These are phyloP conservation scores for Poecile atricapillus DNA, from an alignment of 2,113 vertebrate genomes.

Conservation along the genomic window DNA sequence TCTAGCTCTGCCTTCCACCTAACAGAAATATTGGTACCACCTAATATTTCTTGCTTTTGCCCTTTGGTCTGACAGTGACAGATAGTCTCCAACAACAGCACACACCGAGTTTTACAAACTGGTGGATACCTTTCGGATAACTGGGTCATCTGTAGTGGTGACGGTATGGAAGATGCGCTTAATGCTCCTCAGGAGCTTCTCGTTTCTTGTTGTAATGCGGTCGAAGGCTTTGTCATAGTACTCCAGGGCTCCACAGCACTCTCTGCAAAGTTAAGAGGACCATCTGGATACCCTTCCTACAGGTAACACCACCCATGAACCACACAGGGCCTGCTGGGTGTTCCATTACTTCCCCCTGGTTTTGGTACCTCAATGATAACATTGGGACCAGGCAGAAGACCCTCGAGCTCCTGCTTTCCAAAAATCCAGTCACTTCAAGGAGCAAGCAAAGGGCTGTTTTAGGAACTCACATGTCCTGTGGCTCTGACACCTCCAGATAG, in stretches of 20 bases:
- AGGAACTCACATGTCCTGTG: conserved; percentile 87
- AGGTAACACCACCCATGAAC: background rate
- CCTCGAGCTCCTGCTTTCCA: background rate
- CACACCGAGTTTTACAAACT: rapidly evolving
- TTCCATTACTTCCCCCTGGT: background rate
- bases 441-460: background rate
- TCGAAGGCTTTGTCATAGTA: conserved; percentile 96
- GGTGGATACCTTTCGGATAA: conserved; percentile 88
- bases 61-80: rapidly evolving
- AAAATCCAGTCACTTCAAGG: rapidly evolving
- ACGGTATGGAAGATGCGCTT: conserved; percentile 99
- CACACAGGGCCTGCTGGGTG: rapidly evolving
- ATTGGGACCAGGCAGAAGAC: background rate
- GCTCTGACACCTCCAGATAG: conserved; percentile 95
- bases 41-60: background rate
- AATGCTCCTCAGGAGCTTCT: conserved; percentile 92
- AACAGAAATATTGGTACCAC: background rate
- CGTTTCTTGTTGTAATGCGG: conserved; percentile 93
- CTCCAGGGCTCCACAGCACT: conserved; percentile 92
- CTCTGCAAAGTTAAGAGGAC: conserved; percentile 69
- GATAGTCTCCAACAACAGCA: background rate
- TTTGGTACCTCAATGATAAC: background rate
- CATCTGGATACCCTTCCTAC: background rate
- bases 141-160: conserved; percentile 95
- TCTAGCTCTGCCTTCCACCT: background rate